phyloP scores from a whole-genome alignment of 2,888 invertebrate genomes.

The Rutpela maculata region DNA sequence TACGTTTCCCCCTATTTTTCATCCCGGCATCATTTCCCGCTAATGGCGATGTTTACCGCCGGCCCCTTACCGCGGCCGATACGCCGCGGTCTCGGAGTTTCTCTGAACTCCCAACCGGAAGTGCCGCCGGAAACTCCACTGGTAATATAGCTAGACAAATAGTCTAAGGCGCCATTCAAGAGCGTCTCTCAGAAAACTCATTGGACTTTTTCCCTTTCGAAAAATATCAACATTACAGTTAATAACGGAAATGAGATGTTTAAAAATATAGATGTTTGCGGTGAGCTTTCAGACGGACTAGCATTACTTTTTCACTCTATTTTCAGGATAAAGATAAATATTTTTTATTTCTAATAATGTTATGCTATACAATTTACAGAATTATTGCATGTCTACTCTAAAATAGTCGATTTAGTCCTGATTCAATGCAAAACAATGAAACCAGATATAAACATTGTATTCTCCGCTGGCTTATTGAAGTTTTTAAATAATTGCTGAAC shows the following conservation, averaged over 20 bases:
- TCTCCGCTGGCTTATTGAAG: no score
- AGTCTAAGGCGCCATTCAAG: conserved; percentile 43
- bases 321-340: no score
- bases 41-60: conserved; percentile 59
- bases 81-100: conserved; percentile 43
- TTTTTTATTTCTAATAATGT: no score
- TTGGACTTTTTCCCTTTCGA: conserved; percentile 12
- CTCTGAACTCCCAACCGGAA: conserved; percentile 51
- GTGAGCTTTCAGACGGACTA: conserved; percentile 2
- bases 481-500: no score
- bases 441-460: no score
- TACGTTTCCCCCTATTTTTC: conserved; percentile 3
- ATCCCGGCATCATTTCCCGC: conserved; percentile 27
- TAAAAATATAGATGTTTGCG: conserved; percentile 18
- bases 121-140: conserved; percentile 50
- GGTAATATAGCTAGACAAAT: conserved; percentile 64
- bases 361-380: no score
- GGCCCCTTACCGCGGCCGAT: conserved; percentile 42
- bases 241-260: conserved; percentile 15
- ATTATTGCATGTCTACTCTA: no score
- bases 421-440: no score
- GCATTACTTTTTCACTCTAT: neutral
- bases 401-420: no score
- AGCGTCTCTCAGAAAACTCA: conserved; percentile 7
- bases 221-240: conserved; percentile 15